phyloP scores from a whole-genome alignment of 2,113 vertebrate species.

The Murina feae region DNA sequence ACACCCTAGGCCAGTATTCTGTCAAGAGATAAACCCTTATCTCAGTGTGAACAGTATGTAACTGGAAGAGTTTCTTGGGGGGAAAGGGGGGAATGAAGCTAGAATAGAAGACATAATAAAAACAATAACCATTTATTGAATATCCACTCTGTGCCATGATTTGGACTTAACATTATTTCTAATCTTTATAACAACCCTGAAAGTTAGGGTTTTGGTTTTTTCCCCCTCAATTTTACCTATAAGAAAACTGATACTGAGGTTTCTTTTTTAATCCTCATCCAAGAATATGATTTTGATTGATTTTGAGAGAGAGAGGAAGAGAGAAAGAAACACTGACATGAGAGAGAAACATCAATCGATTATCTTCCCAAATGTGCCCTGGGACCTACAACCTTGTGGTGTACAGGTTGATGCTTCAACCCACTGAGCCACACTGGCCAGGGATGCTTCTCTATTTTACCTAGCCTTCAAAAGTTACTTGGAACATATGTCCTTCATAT shows the following conservation, averaged over 20 bases:
- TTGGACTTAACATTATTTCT: not conserved
- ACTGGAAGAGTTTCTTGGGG: not conserved
- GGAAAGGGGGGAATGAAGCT: too few relatives aligned
- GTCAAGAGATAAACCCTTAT: not conserved
- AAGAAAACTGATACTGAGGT: not conserved
- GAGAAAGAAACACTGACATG: too few relatives aligned
- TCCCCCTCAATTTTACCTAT: not conserved
- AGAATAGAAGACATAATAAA: not conserved
- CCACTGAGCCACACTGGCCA: too few relatives aligned
- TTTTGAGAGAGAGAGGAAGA: too few relatives aligned
- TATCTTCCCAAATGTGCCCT: too few relatives aligned
- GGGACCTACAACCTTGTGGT: too few relatives aligned
- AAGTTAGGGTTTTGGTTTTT: not conserved
- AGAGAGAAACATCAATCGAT: too few relatives aligned
- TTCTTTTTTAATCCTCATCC: not conserved
- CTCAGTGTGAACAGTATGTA: not conserved
- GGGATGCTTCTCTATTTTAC: not conserved
- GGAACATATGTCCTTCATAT: not conserved
- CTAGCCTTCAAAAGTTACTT: not conserved
- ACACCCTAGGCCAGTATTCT: not conserved
- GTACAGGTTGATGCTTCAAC: too few relatives aligned
- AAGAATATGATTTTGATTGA: too few relatives aligned
- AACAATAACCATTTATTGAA: not conserved
- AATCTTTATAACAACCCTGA: not conserved
- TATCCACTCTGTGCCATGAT: not conserved